Conservation (phyloP, 1,140 invertebrate genomes). For the Pygmarrhopalites habei region DNA sequence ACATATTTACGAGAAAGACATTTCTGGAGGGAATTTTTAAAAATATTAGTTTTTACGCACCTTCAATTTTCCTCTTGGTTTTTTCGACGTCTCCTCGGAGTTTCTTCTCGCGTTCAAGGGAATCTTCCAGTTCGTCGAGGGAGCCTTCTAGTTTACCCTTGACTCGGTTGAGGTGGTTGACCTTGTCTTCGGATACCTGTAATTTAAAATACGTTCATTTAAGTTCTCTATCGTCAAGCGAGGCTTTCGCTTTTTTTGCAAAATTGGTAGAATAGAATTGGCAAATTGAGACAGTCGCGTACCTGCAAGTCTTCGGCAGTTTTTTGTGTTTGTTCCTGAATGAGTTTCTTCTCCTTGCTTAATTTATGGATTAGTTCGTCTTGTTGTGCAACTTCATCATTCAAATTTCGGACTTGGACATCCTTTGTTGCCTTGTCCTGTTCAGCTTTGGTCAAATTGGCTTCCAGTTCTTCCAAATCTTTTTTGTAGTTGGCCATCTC, state of each 20-base stretch:
- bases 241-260: no score
- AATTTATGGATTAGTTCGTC: conserved; percentile 99
- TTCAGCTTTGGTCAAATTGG: conserved; percentile 55
- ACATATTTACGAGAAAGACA: no score
- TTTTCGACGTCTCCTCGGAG: conserved; percentile 95
- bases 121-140: conserved; percentile 94
- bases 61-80: conserved; percentile 87
- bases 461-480: conserved; percentile 91
- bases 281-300: neutral
- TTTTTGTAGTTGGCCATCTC: conserved; percentile 89
- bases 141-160: conserved; percentile 97
- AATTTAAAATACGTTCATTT: neutral
- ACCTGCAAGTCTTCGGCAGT: conserved; percentile 79
- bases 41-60: no score
- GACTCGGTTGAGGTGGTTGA: conserved; percentile 98
- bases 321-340: conserved; percentile 92
- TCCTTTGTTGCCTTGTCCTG: conserved; percentile 79
- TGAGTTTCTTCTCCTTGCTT: conserved; percentile 97
- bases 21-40: no score
- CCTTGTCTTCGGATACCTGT: conserved; percentile 83
- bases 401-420: conserved; percentile 97
- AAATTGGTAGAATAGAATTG: neutral
- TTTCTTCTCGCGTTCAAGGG: conserved; percentile 97
- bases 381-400: conserved; percentile 92
- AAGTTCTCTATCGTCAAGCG: no score